Percentiles rank a stretch among this genome's conserved stretches.
These are phyloP conservation scores for Lophotriccus pileatus DNA, from an alignment of 2,797 vertebrate genomes.

Conservation along the genomic window DNA sequence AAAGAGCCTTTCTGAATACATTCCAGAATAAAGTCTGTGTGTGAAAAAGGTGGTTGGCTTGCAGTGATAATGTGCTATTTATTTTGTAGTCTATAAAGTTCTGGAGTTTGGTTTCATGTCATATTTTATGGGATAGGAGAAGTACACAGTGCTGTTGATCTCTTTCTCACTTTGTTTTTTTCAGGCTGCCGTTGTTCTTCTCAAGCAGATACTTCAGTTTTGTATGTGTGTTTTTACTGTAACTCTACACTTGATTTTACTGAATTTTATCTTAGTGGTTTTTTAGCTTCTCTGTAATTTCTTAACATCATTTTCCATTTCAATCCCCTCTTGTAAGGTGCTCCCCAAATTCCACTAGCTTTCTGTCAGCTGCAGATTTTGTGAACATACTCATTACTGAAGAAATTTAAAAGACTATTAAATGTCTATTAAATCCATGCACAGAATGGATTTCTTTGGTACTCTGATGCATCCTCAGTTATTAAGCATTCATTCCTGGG, in stretches of 20 bases:
- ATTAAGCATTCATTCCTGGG: not conserved
- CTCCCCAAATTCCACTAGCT: not conserved
- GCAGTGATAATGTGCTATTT: not conserved
- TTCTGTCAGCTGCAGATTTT: not conserved
- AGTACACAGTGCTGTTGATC: not conserved
- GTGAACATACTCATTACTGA: not conserved
- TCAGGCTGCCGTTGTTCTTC: not conserved
- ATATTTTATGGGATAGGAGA: not conserved
- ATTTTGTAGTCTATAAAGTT: not conserved
- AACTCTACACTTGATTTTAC: not conserved
- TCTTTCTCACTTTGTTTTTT: not conserved
- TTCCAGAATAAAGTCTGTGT: not conserved
- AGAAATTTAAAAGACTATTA: not conserved
- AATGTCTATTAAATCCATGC: no score
- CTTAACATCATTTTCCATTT: not conserved
- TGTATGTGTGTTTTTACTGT: not conserved
- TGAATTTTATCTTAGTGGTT: not conserved
- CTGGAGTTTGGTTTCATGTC: not conserved
- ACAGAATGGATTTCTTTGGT: not conserved
- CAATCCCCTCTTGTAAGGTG: not conserved
- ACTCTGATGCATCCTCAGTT: not conserved
- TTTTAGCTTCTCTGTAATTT: not conserved
- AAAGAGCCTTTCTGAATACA: not conserved
- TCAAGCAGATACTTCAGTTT: not conserved
- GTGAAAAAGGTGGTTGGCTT: not conserved